A percentile compares a stretch with the other conserved stretches of the same genome.
Conservation (phyloP, 2,888 invertebrate species). For the Acanthosepion lycidas region DNA sequence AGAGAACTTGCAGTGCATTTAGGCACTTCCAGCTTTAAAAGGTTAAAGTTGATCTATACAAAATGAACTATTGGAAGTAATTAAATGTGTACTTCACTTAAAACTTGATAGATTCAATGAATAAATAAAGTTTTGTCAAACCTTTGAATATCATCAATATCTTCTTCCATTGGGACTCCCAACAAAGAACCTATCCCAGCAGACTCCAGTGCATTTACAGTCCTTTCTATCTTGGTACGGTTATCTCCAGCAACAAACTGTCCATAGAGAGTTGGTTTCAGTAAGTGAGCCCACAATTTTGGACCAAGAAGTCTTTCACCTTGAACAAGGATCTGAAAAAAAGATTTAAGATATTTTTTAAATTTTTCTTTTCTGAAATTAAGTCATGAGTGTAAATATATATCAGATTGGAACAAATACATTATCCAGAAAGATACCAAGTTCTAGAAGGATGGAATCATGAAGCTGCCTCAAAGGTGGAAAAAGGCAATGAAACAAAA, state of each 20-base stretch:
- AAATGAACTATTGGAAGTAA: no score
- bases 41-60: no score
- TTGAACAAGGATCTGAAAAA: slow-evolving; percentile 62
- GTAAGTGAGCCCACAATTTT: slow-evolving; percentile 62
- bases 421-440: background rate
- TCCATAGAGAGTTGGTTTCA: slow-evolving; percentile 74
- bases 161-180: slow-evolving; percentile 75
- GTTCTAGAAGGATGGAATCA: no score
- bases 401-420: no score
- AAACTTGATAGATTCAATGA: background rate
- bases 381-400: background rate
- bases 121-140: background rate
- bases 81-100: background rate
- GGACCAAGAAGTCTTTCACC: slow-evolving; percentile 64
- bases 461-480: no score
- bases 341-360: background rate
- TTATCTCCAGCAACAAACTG: slow-evolving; percentile 77
- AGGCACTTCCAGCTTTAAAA: no score
- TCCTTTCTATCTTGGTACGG: slow-evolving; percentile 62
- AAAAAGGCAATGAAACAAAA: no score
- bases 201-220: slow-evolving; percentile 62
- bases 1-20: no score
- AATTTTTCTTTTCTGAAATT: no score
- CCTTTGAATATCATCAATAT: slow-evolving; percentile 48
- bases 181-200: slow-evolving; percentile 73